A percentile compares a stretch with the other conserved stretches of the same genome.
Conservation (phyloP, 2,797 vertebrate species). For the Dermochelys coriacea region DNA sequence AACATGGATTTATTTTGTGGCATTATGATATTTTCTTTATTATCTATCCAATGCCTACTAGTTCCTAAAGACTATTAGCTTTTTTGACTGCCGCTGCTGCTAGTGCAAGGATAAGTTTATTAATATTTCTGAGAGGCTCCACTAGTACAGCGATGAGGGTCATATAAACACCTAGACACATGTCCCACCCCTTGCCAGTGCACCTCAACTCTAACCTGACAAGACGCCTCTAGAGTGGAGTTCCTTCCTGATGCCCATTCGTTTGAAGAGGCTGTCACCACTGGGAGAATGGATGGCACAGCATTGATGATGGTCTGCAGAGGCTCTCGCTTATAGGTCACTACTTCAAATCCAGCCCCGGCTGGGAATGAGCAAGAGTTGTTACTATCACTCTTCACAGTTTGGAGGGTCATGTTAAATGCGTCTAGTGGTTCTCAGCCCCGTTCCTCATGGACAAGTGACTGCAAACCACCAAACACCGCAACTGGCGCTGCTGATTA, state of each 20-base stretch:
- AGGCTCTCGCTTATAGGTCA: neutral
- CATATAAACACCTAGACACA: slow-evolving; percentile 19
- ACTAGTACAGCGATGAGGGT: neutral
- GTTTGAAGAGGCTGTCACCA: slow-evolving; percentile 32
- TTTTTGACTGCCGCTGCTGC: neutral
- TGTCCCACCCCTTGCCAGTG: neutral
- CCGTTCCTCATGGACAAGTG: neutral
- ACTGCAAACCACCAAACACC: neutral
- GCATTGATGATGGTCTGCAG: slow-evolving; percentile 56
- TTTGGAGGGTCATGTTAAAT: neutral
- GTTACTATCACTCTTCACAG: neutral
- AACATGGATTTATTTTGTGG: neutral
- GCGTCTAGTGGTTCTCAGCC: neutral
- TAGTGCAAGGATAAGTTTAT: neutral
- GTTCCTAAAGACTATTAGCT: neutral
- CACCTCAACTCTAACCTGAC: neutral
- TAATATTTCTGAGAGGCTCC: slow-evolving; percentile 5
- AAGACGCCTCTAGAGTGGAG: neutral
- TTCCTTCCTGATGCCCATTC: slow-evolving; percentile 30
- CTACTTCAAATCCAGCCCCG: slow-evolving; percentile 54
- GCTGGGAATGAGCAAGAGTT: slow-evolving; percentile 51
- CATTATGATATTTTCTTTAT: neutral
- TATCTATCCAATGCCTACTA: neutral
- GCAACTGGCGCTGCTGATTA: neutral
- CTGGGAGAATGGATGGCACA: slow-evolving; percentile 47